Evolutionary conservation across 2,888 invertebrate genomes (phyloP).

Genomic region (Notocelia uddmanniana): DNA sequence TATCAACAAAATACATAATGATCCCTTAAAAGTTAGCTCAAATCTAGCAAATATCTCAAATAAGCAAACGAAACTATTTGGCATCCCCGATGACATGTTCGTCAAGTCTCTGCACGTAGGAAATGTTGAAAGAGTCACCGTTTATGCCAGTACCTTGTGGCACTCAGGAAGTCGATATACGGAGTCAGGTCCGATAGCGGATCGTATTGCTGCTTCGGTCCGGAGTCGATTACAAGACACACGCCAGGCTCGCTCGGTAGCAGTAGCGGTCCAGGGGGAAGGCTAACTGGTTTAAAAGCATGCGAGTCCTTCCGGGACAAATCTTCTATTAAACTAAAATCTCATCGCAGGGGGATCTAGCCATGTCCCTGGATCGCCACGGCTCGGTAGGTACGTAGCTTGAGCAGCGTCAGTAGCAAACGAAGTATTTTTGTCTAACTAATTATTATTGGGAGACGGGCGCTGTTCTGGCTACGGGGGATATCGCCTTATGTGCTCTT

Average conservation of each 20-base stretch:
- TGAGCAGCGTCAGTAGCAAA: slow-evolving; percentile 52
- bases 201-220: background rate
- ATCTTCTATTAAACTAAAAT: too few relatives aligned
- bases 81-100: background rate
- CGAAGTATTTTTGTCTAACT: slow-evolving; percentile 71
- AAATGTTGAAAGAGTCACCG: background rate
- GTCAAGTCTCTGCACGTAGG: background rate
- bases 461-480: slow-evolving; percentile 49
- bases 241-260: slow-evolving; percentile 1
- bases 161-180: background rate
- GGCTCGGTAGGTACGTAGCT: slow-evolving; percentile 2
- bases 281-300: too few relatives aligned
- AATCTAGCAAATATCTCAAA: background rate
- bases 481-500: slow-evolving; percentile 65
- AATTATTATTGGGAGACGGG: slow-evolving; percentile 66
- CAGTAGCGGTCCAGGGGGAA: too few relatives aligned
- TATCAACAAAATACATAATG: too few relatives aligned
- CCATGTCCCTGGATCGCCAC: background rate
- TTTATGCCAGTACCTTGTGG: background rate
- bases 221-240: background rate
- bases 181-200: background rate
- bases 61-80: background rate
- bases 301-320: too few relatives aligned
- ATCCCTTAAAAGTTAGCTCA: too few relatives aligned
- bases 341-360: too few relatives aligned